phyloP scores from a whole-genome alignment of 2,888 invertebrate species.

The Volucella bombylans region DNA sequence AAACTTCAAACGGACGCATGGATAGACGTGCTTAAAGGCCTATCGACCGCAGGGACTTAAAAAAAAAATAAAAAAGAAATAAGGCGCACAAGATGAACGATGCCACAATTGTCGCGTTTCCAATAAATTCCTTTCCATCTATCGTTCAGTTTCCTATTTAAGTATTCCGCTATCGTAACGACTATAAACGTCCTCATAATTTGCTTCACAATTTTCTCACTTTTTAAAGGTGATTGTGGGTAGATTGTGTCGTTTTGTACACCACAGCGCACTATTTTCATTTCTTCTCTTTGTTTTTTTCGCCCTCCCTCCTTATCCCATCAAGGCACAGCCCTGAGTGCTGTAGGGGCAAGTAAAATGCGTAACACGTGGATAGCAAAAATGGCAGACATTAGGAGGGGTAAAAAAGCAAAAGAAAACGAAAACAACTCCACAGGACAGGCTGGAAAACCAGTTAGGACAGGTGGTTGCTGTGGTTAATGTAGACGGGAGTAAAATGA shows the following conservation, averaged over 20 bases:
- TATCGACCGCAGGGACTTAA: too few species aligned
- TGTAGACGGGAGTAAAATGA: neutral
- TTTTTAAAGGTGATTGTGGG: conserved; percentile 20
- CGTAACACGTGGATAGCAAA: conserved; percentile 35
- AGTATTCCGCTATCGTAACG: neutral
- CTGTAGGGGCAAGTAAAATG: conserved; percentile 31
- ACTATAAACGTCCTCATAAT: conserved; percentile 30
- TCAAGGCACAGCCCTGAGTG: neutral
- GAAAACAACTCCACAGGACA: neutral
- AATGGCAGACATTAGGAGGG: neutral
- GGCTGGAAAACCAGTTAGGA: conserved; percentile 9
- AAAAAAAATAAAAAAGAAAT: too few species aligned
- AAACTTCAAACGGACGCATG: too few species aligned
- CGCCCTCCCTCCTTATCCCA: too few species aligned
- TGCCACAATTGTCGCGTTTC: conserved; percentile 18
- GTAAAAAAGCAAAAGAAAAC: conserved; percentile 10
- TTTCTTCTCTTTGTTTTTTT: too few species aligned
- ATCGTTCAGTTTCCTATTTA: neutral
- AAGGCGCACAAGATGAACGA: conserved; percentile 3
- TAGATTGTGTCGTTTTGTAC: neutral
- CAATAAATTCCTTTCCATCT: neutral
- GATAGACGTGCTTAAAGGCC: too few species aligned
- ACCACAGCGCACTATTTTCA: neutral
- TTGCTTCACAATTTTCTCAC: conserved; percentile 25
- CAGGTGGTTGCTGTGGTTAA: conserved; percentile 26